phyloP scores from a whole-genome alignment of 92 coral and sea anemone species.

The Phymanthus crucifer region DNA sequence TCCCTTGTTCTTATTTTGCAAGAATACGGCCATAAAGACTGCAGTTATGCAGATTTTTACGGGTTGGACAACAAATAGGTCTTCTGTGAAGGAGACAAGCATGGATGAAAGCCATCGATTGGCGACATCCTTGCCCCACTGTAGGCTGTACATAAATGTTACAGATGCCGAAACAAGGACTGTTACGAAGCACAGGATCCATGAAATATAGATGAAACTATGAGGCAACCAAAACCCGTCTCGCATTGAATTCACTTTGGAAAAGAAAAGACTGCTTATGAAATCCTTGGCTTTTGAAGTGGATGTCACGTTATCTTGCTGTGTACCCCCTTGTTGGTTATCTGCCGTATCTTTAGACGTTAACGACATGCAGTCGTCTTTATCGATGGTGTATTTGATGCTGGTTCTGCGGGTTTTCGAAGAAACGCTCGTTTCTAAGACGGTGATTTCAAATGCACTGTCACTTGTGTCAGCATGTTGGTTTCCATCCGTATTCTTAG shows the following conservation, averaged over 20 bases:
- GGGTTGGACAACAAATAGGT: conserved; percentile 77
- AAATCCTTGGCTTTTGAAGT: background rate
- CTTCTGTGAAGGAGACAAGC: conserved; percentile 77
- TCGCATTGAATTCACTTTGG: background rate
- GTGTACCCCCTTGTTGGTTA: background rate
- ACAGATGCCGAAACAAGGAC: conserved; percentile 64
- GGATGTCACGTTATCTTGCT: background rate
- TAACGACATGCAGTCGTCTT: background rate
- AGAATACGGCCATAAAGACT: conserved; percentile 53
- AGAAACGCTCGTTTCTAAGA: background rate
- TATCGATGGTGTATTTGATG: background rate
- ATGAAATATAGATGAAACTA: conserved; percentile 62
- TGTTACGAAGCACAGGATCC: conserved; percentile 66
- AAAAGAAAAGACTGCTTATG: conserved; percentile 1
- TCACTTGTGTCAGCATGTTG: background rate
- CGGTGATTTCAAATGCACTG: background rate
- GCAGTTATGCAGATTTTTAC: conserved; percentile 71
- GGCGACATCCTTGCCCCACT: conserved; percentile 78
- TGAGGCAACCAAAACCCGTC: conserved; percentile 51
- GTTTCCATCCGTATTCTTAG: background rate
- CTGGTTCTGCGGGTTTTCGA: background rate
- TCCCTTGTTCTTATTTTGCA: conserved; percentile 13
- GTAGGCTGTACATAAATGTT: conserved; percentile 78
- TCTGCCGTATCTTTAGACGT: background rate
- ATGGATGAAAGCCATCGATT: conserved; percentile 88